Evolutionary conservation across 2,797 vertebrate species (phyloP).

Genomic region (Falco peregrinus): DNA sequence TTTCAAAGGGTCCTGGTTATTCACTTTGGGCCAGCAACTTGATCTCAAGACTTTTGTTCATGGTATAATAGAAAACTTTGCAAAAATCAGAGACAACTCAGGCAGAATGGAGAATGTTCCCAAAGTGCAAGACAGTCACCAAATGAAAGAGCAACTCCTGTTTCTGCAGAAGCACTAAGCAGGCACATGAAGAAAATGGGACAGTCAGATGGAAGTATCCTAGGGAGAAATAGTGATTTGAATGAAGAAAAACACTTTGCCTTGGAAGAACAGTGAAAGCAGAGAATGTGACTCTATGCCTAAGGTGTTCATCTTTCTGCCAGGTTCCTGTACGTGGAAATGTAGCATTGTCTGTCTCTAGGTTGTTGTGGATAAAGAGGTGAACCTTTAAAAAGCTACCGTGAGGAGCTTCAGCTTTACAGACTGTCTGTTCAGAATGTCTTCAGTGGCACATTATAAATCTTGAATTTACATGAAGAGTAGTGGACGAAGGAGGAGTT

Average conservation of each 20-base stretch:
- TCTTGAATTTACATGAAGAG: background rate
- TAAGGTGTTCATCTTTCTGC: background rate
- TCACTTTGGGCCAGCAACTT: rapidly evolving
- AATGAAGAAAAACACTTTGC: background rate
- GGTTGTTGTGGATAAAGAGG: background rate
- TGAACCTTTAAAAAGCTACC: background rate
- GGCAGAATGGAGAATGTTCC: background rate
- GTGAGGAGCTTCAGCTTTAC: background rate
- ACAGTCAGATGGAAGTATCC: background rate
- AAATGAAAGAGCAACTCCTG: background rate
- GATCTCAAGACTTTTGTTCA: background rate
- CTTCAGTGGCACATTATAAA: background rate
- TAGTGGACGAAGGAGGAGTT: background rate
- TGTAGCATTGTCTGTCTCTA: background rate
- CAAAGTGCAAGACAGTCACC: background rate
- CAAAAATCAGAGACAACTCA: background rate
- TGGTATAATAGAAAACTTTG: background rate
- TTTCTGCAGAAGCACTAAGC: background rate
- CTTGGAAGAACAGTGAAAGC: background rate
- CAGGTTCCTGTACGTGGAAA: background rate
- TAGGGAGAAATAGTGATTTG: background rate
- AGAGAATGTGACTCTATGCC: background rate
- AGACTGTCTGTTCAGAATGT: background rate
- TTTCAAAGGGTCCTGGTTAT: background rate
- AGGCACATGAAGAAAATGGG: background rate